These are phyloP conservation scores for Mercenaria mercenaria DNA, from an alignment of 1,140 invertebrate genomes.

Conservation along the genomic window DNA sequence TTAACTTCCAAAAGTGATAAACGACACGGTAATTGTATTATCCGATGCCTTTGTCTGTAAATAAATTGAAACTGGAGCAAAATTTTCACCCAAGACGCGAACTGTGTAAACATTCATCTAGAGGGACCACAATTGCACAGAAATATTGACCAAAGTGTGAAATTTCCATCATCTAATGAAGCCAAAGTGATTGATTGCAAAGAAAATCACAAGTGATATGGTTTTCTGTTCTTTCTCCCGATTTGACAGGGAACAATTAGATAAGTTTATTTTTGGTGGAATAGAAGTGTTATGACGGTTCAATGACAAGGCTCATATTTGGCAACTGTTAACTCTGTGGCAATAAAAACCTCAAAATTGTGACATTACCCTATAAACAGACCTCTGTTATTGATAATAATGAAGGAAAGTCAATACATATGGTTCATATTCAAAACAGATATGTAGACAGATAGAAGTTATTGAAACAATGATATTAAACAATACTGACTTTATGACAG, in stretches of 20 bases:
- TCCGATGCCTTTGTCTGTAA: not conserved
- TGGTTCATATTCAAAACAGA: too few relatives aligned
- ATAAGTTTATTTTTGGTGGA: not conserved
- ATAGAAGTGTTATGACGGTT: not conserved
- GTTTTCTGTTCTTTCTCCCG: not conserved
- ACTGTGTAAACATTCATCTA: not conserved
- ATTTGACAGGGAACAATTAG: not conserved
- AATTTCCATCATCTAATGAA: constrained; percentile 14
- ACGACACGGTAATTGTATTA: not conserved
- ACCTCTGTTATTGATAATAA: too few relatives aligned
- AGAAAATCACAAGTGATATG: constrained; percentile 13
- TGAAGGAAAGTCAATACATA: too few relatives aligned
- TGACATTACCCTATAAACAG: too few relatives aligned
- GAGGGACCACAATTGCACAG: not conserved
- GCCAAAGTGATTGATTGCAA: not conserved
- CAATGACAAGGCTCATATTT: not conserved
- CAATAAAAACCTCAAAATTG: not conserved
- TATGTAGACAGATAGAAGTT: too few relatives aligned
- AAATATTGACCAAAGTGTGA: constrained; percentile 19
- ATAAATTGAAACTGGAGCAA: too few relatives aligned
- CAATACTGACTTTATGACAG: too few relatives aligned
- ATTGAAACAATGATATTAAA: too few relatives aligned
- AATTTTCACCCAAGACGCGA: not conserved
- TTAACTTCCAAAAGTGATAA: too few relatives aligned
- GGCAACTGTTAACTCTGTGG: not conserved